Percentiles rank a stretch among this genome's conserved stretches.
Conservation (phyloP, 2,797 vertebrate species). For the Gymnocypris eckloni region DNA sequence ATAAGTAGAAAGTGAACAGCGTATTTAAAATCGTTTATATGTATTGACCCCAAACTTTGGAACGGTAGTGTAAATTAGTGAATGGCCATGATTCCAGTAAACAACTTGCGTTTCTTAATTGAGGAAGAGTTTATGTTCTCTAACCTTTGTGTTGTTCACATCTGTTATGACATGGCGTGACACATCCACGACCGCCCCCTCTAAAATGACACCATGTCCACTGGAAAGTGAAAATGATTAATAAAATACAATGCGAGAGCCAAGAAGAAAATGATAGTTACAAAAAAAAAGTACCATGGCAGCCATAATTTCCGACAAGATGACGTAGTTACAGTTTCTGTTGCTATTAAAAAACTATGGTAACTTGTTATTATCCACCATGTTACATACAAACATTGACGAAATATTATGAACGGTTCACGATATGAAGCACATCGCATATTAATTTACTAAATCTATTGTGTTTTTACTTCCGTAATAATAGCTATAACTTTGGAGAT, state of each 20-base stretch:
- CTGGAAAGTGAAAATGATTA: constrained; percentile 66
- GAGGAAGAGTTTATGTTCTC: neutral
- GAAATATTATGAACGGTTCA: neutral
- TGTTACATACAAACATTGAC: neutral
- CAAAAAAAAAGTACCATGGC: neutral
- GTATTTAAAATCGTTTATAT: neutral
- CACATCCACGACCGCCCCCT: constrained; percentile 82
- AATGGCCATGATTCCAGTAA: neutral
- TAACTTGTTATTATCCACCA: neutral
- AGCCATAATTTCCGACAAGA: neutral
- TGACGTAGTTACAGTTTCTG: neutral
- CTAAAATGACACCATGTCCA: constrained; percentile 81
- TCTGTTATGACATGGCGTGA: constrained; percentile 84
- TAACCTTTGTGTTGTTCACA: constrained; percentile 76
- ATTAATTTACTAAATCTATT: neutral
- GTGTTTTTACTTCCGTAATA: neutral
- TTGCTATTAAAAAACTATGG: too few species aligned
- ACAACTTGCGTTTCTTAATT: neutral
- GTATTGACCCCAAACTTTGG: neutral
- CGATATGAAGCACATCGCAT: neutral
- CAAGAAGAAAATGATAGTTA: neutral
- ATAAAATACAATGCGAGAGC: neutral
- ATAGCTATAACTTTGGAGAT: neutral
- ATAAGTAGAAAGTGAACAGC: neutral
- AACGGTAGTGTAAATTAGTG: neutral